phyloP scores from a whole-genome alignment of 2,888 invertebrate genomes.

The Chymomyza procnemis region DNA sequence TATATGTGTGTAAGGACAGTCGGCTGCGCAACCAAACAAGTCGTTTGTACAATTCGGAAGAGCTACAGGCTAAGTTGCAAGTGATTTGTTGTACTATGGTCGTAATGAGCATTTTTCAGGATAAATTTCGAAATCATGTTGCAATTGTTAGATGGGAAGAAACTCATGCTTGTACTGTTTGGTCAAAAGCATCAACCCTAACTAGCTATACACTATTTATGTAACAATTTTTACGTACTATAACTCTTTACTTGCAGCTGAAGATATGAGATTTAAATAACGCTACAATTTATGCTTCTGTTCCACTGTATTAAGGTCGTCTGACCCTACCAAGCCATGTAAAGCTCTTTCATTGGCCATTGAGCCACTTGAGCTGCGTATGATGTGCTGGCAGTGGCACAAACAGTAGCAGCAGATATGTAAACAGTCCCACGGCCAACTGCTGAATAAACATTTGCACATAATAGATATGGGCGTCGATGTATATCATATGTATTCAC shows the following conservation, averaged over 20 bases:
- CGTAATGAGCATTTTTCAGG: neutral
- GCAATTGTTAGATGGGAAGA: neutral
- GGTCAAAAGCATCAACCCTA: no score
- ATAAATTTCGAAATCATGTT: neutral
- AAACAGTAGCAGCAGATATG: conserved; percentile 28
- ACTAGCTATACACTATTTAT: no score
- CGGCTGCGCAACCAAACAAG: conserved; percentile 40
- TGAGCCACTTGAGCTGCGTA: conserved; percentile 4
- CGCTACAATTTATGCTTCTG: neutral
- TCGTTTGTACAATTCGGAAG: conserved; percentile 36
- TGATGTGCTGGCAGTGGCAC: neutral
- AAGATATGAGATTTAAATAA: no score
- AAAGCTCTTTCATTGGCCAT: neutral
- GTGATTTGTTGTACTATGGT: neutral
- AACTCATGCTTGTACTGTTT: no score
- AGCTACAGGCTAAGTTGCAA: neutral
- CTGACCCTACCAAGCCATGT: no score
- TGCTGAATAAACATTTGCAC: conserved; percentile 43
- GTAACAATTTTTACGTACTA: no score
- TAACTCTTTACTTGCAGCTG: no score
- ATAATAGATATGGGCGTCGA: conserved; percentile 28
- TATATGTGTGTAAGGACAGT: neutral
- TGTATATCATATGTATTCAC: neutral
- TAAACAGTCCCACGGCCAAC: conserved; percentile 18
- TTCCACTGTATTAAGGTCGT: neutral